Base-by-base conservation (phyloP, 1,140 invertebrate species). In the Meteorus sp. region DNA sequence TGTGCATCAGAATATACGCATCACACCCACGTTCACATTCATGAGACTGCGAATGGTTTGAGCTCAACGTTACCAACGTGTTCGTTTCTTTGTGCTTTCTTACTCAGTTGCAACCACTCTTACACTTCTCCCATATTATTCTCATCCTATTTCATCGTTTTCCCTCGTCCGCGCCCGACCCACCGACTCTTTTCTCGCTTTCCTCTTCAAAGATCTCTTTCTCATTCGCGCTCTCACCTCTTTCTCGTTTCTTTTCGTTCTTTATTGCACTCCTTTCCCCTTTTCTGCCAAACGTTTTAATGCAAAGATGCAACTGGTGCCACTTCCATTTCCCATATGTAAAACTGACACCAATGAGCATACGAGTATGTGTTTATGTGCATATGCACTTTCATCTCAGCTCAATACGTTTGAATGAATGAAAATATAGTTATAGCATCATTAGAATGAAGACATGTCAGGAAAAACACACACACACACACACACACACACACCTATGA, bases 231-330 rank as follows among this genome's bases (percentile, higher is more conserved):
- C 8, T 27, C 37, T 55, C n/a, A n/a, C 45, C 37, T 39, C 8
- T 23, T 35, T 25, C 13, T 9, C 55, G 50, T 23, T 56, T 56
- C 58, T 47, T 48, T 56, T 44, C 11, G 9, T 23, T 52, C 31
- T 47, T 33, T 55, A n/a, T n/a, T n/a, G n/a, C n/a, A n/a, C 44
- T 33, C 44, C 27, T 15, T 45, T 56, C 29, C 47, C 54, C 35
- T 19, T n/a, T 19, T 25, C 53, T 39, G 11, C 56, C 6, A 45
- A 29, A 23, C 33, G 39, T 59, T 47, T 65, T 59, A 35, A 60
- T 44, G 52, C 25, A 45, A 59, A 63, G 57, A 60, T 56, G 61
- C 61, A 63, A 60, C 61, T 63, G 57, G 61, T 63, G 61, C 57
- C 31, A 52, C 39, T 60, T 33, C 41, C 25, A 35, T 45, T 19